Percentiles rank a stretch among this genome's conserved stretches.
phyloP scores from a whole-genome alignment of 1,140 invertebrate species.

The Venustaconcha ellipsiformis region DNA sequence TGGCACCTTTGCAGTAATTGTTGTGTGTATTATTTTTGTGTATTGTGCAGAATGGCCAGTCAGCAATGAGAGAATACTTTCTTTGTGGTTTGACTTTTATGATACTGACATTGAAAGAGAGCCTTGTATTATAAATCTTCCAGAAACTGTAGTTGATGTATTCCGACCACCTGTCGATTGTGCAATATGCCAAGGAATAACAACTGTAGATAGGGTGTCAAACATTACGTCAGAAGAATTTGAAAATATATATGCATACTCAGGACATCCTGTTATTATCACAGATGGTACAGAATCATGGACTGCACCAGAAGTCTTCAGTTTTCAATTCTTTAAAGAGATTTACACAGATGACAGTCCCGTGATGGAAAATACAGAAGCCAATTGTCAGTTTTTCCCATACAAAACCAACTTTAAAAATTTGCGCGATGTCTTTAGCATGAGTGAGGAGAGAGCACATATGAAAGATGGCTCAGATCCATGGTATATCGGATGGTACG shows the following conservation, averaged over 20 bases:
- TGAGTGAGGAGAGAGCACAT: constrained; percentile 75
- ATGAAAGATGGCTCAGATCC: constrained; percentile 76
- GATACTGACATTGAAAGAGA: constrained; percentile 43
- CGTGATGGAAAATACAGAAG: constrained; percentile 48
- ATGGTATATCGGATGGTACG: constrained; percentile 95
- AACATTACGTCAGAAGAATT: constrained; percentile 73
- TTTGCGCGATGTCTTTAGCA: constrained; percentile 82
- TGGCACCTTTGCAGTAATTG: constrained; percentile 20
- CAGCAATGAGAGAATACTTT: constrained; percentile 31
- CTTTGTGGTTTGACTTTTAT: constrained; percentile 35
- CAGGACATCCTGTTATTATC: constrained; percentile 83
- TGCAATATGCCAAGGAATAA: constrained; percentile 79
- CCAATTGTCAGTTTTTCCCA: constrained; percentile 89
- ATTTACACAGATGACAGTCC: constrained; percentile 75
- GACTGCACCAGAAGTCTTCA: constrained; percentile 81
- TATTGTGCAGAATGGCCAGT: constrained; percentile 55
- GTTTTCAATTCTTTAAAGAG: constrained; percentile 84
- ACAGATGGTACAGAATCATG: constrained; percentile 84
- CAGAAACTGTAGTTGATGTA: constrained; percentile 73
- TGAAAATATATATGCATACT: constrained; percentile 76
- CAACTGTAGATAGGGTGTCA: constrained; percentile 74
- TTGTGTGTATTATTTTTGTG: constrained; percentile 23
- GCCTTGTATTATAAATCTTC: constrained; percentile 71
- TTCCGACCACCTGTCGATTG: constrained; percentile 86
- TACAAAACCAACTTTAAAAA: constrained; percentile 87